Base-by-base conservation (phyloP, 92 coral and sea anemone species). In the Isaurus tuberculatus region DNA sequence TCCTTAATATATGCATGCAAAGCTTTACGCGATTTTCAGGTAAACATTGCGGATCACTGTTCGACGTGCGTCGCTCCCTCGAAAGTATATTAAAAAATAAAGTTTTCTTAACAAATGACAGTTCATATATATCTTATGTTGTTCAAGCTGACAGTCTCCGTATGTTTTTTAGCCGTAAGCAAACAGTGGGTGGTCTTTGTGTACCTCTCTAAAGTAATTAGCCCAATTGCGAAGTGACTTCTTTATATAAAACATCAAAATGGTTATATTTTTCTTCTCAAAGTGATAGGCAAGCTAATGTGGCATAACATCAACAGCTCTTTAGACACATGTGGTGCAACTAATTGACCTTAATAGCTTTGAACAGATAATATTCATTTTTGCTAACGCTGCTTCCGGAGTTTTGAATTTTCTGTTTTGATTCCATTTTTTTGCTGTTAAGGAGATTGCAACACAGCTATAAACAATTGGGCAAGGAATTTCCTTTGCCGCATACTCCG, bases 131-230 rank as follows among this genome's bases (percentile, higher is more conserved):
- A 79, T 77, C 79, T 40, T 79, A 85, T 80, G 80, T 85, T 89
- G 89, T 85, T 81, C 87, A 85, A 53, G 30, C 11, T 89, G 86
- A 89, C 92, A 85, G 89, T 66, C 70, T 44, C 48, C 36, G 63
- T 74, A 85, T 89, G 81, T 87, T 89, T 72, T 37, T 53, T 36
- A 72, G 70, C 28, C 61, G 75, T 73, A 34, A 57, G 65, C 69
- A 80, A 89, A 89, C 92, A 89, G 70, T 71, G 89, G 84, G 67
- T 81, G 72, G 75, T 89, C 77, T 80, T 27, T 57, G 8, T 42
- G 86, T 88, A 81, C 81, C 60, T 88, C 75, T 89, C 25, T 67
- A 73, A 58, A 23, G 78, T 51, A 88, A 86, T 73, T 73, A 66
- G 65, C 60, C 34, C 57, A 66, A 81, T 85, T 89, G 89, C 92